Percentiles rank a stretch among this genome's conserved stretches.
Conservation (phyloP, 2,888 invertebrate genomes). For the Blera fallax region DNA sequence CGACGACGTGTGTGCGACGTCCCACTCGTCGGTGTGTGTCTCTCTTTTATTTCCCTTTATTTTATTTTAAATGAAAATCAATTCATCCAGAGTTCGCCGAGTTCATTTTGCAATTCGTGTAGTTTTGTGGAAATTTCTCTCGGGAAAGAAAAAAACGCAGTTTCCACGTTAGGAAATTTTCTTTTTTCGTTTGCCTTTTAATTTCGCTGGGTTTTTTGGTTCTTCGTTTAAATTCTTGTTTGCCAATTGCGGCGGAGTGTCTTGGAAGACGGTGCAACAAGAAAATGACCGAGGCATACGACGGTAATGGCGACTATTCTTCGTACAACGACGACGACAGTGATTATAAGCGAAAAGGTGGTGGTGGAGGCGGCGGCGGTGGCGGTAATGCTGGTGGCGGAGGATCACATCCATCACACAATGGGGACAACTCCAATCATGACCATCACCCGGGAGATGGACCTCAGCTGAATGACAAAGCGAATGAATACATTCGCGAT, state of each 20-base stretch:
- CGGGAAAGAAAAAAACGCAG: constrained; percentile 29
- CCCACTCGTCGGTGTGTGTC: constrained; percentile 54
- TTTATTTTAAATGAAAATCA: constrained; percentile 68
- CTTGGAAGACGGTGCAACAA: constrained; percentile 71
- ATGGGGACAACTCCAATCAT: constrained; percentile 78
- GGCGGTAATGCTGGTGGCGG: constrained; percentile 76
- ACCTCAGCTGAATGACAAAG: constrained; percentile 86
- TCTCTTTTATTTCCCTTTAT: constrained; percentile 59
- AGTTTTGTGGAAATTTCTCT: constrained; percentile 59
- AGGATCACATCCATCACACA: constrained; percentile 76
- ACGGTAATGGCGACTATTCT: constrained; percentile 81
- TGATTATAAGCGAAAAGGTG: constrained; percentile 78
- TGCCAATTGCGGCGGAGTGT: constrained; percentile 56
- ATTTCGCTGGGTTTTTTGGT: constrained; percentile 33
- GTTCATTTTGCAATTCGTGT: constrained; percentile 66
- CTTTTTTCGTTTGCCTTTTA: constrained; percentile 50
- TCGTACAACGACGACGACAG: constrained; percentile 80
- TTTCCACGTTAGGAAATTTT: constrained; percentile 31
- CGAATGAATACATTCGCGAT: constrained; percentile 90
- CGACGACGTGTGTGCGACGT: constrained; percentile 33
- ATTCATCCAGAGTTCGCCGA: constrained; percentile 68
- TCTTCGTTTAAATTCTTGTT: constrained; percentile 46
- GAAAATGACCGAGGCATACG: constrained; percentile 81
- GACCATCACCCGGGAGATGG: constrained; percentile 75
- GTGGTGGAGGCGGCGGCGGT: constrained; percentile 74